phyloP scores from a whole-genome alignment of 2,113 vertebrate genomes.

The Muntiacus reevesi region DNA sequence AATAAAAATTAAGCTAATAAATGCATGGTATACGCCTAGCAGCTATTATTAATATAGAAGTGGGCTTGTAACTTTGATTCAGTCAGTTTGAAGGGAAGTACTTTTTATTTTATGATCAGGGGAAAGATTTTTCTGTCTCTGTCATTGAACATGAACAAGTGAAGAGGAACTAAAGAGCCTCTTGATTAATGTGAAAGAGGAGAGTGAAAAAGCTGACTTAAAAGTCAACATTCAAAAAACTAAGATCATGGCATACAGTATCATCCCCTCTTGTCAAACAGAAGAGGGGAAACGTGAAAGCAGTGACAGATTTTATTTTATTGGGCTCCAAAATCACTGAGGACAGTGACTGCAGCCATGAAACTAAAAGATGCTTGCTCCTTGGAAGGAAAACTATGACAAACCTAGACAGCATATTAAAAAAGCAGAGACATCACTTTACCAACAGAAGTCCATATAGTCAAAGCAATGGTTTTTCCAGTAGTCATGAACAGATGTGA shows the following conservation, averaged over 20 bases:
- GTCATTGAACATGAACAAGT: background rate
- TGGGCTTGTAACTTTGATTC: background rate
- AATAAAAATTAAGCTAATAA: slow-evolving; percentile 32
- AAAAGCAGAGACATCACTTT: background rate
- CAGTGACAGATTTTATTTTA: background rate
- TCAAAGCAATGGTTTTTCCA: background rate
- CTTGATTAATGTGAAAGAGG: background rate
- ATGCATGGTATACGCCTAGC: background rate
- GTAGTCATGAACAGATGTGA: background rate
- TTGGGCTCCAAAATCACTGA: background rate
- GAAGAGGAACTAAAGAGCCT: background rate
- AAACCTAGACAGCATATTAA: background rate
- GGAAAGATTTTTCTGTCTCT: background rate
- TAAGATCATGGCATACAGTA: background rate
- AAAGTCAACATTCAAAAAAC: background rate
- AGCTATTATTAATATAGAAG: background rate
- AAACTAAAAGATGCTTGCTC: background rate
- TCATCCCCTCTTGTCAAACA: background rate
- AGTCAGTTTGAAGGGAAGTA: background rate
- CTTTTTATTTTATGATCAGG: background rate
- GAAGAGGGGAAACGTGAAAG: background rate
- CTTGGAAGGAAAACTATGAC: background rate
- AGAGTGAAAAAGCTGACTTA: background rate
- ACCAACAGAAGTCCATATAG: background rate
- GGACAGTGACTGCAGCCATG: background rate